A percentile compares a stretch with the other conserved stretches of the same genome.
These are phyloP conservation scores for Asbolus verrucosus DNA, from an alignment of 1,140 invertebrate genomes.

Conservation along the genomic window DNA sequence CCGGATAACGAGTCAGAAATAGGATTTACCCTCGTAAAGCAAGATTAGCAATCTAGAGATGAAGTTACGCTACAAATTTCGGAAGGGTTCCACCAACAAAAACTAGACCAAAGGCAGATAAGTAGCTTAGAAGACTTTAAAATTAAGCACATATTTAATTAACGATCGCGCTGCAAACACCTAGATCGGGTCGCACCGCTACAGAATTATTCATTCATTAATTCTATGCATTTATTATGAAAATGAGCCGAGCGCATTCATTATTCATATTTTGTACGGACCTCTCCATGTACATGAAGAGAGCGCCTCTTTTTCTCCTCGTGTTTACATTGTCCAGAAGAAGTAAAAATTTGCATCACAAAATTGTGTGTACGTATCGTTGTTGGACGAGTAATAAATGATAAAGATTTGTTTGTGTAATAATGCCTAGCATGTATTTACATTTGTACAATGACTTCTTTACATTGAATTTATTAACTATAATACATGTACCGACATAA, in stretches of 20 bases:
- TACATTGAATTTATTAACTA: constrained; percentile 55
- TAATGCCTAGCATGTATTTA: constrained; percentile 54
- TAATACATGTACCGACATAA: constrained; percentile 42
- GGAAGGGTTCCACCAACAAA: constrained; percentile 25
- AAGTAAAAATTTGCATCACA: constrained; percentile 52
- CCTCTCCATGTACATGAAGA: constrained; percentile 19
- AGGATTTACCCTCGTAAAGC: constrained; percentile 38
- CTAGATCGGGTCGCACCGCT: constrained; percentile 5
- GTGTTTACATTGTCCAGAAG: constrained; percentile 48
- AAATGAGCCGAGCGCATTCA: constrained; percentile 49
- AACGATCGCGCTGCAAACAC: constrained; percentile 33
- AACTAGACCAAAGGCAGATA: constrained; percentile 34
- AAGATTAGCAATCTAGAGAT: constrained; percentile 38
- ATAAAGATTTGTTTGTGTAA: constrained; percentile 56
- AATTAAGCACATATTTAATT: constrained; percentile 38
- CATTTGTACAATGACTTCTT: constrained; percentile 57
- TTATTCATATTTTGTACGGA: constrained; percentile 41
- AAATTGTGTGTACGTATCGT: constrained; percentile 44
- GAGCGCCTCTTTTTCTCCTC: constrained; percentile 48
- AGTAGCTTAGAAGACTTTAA: constrained; percentile 37
- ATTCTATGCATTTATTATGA: constrained; percentile 54
- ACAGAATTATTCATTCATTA: constrained; percentile 52
- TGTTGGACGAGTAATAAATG: constrained; percentile 48
- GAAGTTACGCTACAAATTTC: constrained; percentile 25
- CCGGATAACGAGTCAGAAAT: constrained; percentile 32